Evolutionary conservation across 2,113 vertebrate species (phyloP), one percentile per base, ranked within the genome.

Genomic region (Picathartes gymnocephalus): DNA sequence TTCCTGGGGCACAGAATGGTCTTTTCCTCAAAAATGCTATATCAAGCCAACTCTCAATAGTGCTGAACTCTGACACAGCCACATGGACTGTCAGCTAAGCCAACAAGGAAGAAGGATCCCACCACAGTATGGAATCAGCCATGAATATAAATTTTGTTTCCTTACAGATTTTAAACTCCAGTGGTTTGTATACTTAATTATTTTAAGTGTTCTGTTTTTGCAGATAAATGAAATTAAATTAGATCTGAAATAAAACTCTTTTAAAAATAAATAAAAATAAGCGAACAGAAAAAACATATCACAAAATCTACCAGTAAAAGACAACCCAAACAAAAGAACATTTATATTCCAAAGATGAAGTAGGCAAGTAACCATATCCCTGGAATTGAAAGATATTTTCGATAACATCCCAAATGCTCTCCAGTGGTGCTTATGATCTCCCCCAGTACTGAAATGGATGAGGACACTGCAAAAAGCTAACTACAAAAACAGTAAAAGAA

Each of bases 111-210:
- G 60, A 66, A 73, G 24, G 23, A 70, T 35, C 9, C 21, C 15
- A 33, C 10, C 0, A 0, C 13, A 47, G 4, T 4, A 73, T 13
- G 16, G 19, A 62, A 71, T 33, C 42, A 78, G 44, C 5, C 47
- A 80, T 18, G 68, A 80, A 78, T 25, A 61, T 2, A 65, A 27
- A 47, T 62, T 54, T 64, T 35, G 17, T 57, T 89, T 72, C 42
- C 47, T 66, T 61, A 10, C 2, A 54, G 48, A 77, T 70, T 66
- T 76, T 47, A 88, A 90, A 54, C 6, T 4, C 11, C 21, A 27
- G 5, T 53, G 3, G 7, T 28, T 61, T 61, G 3, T 21, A 22
- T 24, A 57, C 44, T 69, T 80, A 45, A 69, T 44, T 39, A 16
- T n/a, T 82, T 48, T 9, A 79, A 66, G 13, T 35, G n/a, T 54